A percentile compares a stretch with the other conserved stretches of the same genome.
Conservation (phyloP, 2,113 vertebrate genomes). For the Petroica traversi region DNA sequence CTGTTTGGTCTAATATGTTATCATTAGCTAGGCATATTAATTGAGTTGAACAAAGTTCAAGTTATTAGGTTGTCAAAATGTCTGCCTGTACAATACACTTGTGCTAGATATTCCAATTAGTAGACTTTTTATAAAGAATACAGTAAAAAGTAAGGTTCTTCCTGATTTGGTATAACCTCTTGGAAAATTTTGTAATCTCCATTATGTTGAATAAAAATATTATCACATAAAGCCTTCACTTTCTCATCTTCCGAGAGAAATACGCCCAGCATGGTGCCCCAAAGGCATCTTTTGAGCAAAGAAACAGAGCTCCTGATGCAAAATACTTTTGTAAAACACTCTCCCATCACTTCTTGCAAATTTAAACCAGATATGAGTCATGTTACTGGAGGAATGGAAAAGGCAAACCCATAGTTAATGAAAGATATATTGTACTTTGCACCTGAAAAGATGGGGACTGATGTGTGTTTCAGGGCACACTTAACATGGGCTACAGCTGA, state of each 20-base stretch:
- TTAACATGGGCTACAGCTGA: not conserved
- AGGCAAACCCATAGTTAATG: not conserved
- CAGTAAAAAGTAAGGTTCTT: not conserved
- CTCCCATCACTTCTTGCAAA: not conserved
- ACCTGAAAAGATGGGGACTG: accelerated
- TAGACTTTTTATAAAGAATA: not conserved
- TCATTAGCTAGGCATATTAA: not conserved
- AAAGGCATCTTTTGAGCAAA: not conserved
- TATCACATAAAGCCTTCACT: not conserved
- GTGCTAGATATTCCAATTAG: not conserved
- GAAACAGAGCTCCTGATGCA: not conserved
- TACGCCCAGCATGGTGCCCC: not conserved
- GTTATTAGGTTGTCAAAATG: not conserved
- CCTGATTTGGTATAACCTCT: not conserved
- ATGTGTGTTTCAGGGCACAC: not conserved
- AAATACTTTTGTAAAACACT: not conserved
- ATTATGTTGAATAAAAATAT: not conserved
- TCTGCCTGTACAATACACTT: not conserved
- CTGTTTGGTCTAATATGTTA: not conserved
- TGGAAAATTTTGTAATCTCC: not conserved
- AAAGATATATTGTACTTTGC: not conserved
- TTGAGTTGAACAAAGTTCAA: not conserved
- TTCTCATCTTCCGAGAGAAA: not conserved
- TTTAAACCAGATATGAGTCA: not conserved
- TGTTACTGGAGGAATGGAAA: not conserved